These are phyloP conservation scores for cat (Felis catus) DNA, from an alignment of 2,113 vertebrate genomes.

Conservation along the genomic window DNA sequence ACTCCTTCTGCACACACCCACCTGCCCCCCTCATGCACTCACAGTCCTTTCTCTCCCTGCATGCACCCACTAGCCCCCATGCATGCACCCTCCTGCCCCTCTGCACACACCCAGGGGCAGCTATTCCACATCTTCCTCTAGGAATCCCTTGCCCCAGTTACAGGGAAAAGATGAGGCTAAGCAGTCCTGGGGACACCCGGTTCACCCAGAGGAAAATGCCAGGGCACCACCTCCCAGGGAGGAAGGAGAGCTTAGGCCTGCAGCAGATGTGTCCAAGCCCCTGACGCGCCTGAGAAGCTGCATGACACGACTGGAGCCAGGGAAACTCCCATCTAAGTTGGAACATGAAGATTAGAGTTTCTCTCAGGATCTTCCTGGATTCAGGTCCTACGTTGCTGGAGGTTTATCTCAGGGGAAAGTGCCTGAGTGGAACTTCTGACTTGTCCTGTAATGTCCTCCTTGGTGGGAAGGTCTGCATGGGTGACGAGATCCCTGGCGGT, in stretches of 20 bases:
- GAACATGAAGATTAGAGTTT: not conserved
- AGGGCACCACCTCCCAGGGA: not conserved
- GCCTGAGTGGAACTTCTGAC: not conserved
- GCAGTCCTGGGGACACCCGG: accelerated
- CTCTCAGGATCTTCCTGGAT: not conserved
- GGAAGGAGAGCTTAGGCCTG: not conserved
- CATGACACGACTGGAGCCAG: not conserved
- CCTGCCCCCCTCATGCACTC: too few relatives aligned
- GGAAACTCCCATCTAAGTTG: not conserved
- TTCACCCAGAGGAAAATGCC: not conserved
- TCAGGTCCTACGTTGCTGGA: too few relatives aligned
- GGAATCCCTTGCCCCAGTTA: not conserved
- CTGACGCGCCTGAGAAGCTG: accelerated
- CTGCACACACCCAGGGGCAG: not conserved
- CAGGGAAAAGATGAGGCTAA: not conserved
- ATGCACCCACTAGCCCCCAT: too few relatives aligned
- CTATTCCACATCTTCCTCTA: not conserved
- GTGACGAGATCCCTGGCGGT: not conserved
- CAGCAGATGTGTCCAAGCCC: not conserved
- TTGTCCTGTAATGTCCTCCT: not conserved
- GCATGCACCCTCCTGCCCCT: too few relatives aligned
- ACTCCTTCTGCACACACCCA: too few relatives aligned
- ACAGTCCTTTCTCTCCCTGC: too few relatives aligned
- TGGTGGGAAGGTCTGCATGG: not conserved
- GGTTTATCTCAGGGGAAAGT: not conserved